Evolutionary conservation across 2,113 vertebrate species (phyloP), one percentile per base, ranked within the genome.

Genomic region (Dipodomys merriami): DNA sequence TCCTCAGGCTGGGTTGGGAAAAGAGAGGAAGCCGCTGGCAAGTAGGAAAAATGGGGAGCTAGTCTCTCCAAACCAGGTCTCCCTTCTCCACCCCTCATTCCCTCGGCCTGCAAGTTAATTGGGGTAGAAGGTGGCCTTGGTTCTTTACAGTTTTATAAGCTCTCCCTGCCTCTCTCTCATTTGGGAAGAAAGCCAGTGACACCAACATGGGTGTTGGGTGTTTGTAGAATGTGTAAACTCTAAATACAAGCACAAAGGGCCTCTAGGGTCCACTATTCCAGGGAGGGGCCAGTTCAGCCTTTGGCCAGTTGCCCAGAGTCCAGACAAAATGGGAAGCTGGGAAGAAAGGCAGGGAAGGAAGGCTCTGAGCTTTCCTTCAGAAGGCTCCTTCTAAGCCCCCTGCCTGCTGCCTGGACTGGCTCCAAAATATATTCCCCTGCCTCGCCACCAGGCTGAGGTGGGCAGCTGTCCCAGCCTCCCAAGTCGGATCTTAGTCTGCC

Each of bases 221-320:
- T 93, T 94, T 77, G 88, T 68, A 74, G 12, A 81, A 13, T 79
- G 20, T 89, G 57, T 44, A 79, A 89, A 91, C 74, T 88, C 72
- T 80, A 80, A 83, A 78, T 23, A 44, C 85, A 80, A 91, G 39
- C 0, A 29, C 67, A 88, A 92, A 90, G 85, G 64, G 84, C 82
- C 62, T 87, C 65, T 79, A 29, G 79, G 64, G 44, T 33, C 29
- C 35, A 10, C 25, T 60, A 25, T 29, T 82, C 29, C 60, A 74
- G 73, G 20, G 33, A 95, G 82, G 85, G 84, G 67, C 44, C 53
- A 67, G 71, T 88, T 44, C 39, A 53, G 69, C 79, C 90, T 60
- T 83, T 96, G 94, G 95, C 78, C 69, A 49, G n/a, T 74, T 35
- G 64, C 76, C 88, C 83, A 90, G 91, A 74, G 60, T 73, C 86